A percentile compares a stretch with the other conserved stretches of the same genome.
Conservation (phyloP, 1,140 invertebrate genomes). For the Dinoponera quadriceps region DNA sequence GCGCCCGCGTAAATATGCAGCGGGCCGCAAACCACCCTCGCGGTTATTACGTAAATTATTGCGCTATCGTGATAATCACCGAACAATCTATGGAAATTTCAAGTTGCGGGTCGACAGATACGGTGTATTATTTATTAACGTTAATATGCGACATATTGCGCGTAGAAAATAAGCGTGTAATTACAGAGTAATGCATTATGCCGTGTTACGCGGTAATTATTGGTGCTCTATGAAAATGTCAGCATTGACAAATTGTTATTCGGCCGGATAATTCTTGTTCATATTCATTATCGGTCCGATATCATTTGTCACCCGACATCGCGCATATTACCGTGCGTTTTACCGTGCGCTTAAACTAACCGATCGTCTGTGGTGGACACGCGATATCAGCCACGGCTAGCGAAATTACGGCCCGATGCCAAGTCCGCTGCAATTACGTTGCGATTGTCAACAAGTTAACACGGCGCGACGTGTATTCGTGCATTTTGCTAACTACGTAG, state of each 20-base stretch:
- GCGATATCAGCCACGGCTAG: constrained; percentile 40
- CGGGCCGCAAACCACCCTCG: too few species aligned
- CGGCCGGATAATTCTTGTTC: constrained; percentile 51
- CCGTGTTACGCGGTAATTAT: constrained; percentile 28
- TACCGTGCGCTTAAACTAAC: constrained; percentile 21
- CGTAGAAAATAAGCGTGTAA: constrained; percentile 29
- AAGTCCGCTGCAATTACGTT: constrained; percentile 56
- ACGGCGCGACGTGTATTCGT: constrained; percentile 10
- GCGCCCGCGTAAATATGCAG: too few species aligned
- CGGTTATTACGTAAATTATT: background rate
- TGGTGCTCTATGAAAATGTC: constrained; percentile 32
- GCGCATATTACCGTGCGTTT: constrained; percentile 33
- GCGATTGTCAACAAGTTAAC: constrained; percentile 50
- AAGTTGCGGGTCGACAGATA: background rate
- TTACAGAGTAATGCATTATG: constrained; percentile 9
- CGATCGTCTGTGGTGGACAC: constrained; percentile 17
- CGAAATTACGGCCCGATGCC: constrained; percentile 29
- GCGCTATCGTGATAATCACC: constrained; percentile 12
- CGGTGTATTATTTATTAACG: constrained; percentile 18
- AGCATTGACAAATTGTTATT: constrained; percentile 54
- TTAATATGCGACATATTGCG: background rate
- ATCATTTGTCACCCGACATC: constrained; percentile 50
- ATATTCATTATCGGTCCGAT: constrained; percentile 47
- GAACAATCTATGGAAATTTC: constrained; percentile 10
- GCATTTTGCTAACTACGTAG: constrained; percentile 48